Evolutionary conservation across 2,797 vertebrate species (phyloP).

Genomic region (Nannoperca australis): DNA sequence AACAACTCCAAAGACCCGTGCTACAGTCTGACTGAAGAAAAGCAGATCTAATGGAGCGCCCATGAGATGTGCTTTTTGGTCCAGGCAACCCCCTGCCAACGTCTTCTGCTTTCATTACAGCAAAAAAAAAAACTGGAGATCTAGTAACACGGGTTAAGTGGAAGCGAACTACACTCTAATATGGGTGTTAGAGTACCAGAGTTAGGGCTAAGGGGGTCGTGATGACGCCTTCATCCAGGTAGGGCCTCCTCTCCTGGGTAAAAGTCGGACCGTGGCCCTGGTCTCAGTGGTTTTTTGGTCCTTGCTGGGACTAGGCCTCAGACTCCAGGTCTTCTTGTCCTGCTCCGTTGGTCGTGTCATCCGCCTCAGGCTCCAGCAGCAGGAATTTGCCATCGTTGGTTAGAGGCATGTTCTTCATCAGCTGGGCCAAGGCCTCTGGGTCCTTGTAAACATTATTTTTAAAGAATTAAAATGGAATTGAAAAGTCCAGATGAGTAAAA

Average conservation of each 20-base stretch:
- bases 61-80: conserved; percentile 29
- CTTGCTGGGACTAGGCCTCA: conserved; percentile 87
- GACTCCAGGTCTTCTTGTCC: conserved; percentile 90
- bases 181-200: conserved; percentile 57
- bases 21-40: conserved; percentile 21
- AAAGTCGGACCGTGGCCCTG: neutral
- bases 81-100: neutral
- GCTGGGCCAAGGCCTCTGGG: conserved; percentile 92
- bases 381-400: conserved; percentile 95
- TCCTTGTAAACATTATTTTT: conserved; percentile 82
- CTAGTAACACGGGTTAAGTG: conserved; percentile 39
- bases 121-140: conserved; percentile 21
- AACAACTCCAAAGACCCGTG: conserved; percentile 33
- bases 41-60: conserved; percentile 14
- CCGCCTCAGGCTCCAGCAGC: conserved; percentile 88
- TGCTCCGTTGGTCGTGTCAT: conserved; percentile 73
- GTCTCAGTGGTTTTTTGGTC: conserved; percentile 19
- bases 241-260: conserved; percentile 11
- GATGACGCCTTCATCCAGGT: conserved; percentile 35
- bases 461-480: neutral
- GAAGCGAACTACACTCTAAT: conserved; percentile 44
- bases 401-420: conserved; percentile 95
- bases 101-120: conserved; percentile 28
- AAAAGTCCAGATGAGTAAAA: neutral
- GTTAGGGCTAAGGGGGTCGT: conserved; percentile 16